Percentiles rank a stretch among this genome's conserved stretches.
These are phyloP conservation scores for Austrofundulus limnaeus DNA, from an alignment of 2,113 vertebrate species.

Conservation along the genomic window DNA sequence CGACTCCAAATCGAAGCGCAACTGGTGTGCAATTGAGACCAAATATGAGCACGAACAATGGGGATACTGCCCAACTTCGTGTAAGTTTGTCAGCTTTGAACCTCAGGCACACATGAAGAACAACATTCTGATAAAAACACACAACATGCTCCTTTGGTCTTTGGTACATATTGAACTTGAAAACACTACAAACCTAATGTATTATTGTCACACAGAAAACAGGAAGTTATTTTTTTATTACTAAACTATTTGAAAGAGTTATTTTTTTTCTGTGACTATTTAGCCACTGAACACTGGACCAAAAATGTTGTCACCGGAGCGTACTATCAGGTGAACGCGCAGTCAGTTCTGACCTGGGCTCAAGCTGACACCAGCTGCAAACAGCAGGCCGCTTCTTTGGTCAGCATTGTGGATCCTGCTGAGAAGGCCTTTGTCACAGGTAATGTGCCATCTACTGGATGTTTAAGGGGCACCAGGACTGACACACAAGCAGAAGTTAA, in stretches of 20 bases:
- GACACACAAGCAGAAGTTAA: background rate
- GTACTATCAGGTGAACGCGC: slow-evolving; percentile 86
- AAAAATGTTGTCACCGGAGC: slow-evolving; percentile 81
- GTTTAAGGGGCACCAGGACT: background rate
- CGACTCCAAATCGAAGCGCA: slow-evolving; percentile 75
- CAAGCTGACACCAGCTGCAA: slow-evolving; percentile 90
- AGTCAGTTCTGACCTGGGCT: slow-evolving; percentile 85
- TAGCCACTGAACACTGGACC: slow-evolving; percentile 79
- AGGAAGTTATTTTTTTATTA: background rate
- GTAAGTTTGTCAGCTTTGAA: slow-evolving; percentile 76
- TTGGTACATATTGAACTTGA: too few species aligned
- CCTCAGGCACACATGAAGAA: background rate
- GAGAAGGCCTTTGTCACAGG: slow-evolving; percentile 89
- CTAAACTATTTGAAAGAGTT: background rate
- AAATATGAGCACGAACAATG: slow-evolving; percentile 80
- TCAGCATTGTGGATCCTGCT: slow-evolving; percentile 84
- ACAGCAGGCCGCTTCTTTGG: slow-evolving; percentile 84
- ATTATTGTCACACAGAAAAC: background rate
- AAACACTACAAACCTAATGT: too few species aligned
- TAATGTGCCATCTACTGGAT: slow-evolving; percentile 62
- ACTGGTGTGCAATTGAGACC: slow-evolving; percentile 86
- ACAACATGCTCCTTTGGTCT: background rate
- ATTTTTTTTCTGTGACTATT: background rate
- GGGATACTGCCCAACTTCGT: slow-evolving; percentile 86
- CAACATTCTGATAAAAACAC: background rate